Conservation (phyloP, 2,797 vertebrate genomes). For the Cheirogaleus major region DNA sequence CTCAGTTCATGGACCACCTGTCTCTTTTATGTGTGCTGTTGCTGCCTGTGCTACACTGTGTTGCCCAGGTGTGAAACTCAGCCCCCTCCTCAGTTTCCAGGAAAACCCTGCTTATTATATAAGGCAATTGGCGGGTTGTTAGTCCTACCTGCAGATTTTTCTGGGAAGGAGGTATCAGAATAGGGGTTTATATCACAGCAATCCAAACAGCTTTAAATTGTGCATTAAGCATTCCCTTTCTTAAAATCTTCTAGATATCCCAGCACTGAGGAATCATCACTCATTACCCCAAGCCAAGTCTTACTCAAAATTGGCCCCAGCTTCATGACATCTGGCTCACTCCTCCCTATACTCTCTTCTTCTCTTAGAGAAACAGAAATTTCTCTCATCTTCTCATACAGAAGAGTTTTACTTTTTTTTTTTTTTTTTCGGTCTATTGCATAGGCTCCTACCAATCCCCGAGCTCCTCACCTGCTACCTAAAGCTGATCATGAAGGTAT, state of each 20-base stretch:
- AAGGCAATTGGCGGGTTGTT: background rate
- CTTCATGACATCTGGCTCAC: background rate
- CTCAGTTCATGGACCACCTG: background rate
- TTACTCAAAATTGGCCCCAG: background rate
- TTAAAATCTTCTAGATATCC: background rate
- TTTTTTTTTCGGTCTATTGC: background rate
- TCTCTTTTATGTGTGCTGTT: background rate
- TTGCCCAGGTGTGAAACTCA: background rate
- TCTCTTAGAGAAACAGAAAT: background rate
- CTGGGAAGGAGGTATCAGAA: background rate
- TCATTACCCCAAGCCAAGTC: background rate
- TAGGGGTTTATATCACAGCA: background rate
- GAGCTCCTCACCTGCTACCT: background rate
- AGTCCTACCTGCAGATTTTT: background rate
- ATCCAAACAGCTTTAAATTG: background rate
- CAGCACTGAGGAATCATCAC: background rate
- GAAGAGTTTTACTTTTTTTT: background rate
- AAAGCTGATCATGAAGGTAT: background rate
- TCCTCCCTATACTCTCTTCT: background rate
- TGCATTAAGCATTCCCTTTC: background rate
- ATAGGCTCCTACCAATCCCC: background rate
- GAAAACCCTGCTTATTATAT: background rate
- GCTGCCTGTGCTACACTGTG: background rate
- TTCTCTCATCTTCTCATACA: background rate
- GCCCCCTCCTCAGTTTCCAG: background rate